These are phyloP conservation scores for Tauraco hartlaubi DNA, from an alignment of 2,797 vertebrate genomes.

Conservation along the genomic window DNA sequence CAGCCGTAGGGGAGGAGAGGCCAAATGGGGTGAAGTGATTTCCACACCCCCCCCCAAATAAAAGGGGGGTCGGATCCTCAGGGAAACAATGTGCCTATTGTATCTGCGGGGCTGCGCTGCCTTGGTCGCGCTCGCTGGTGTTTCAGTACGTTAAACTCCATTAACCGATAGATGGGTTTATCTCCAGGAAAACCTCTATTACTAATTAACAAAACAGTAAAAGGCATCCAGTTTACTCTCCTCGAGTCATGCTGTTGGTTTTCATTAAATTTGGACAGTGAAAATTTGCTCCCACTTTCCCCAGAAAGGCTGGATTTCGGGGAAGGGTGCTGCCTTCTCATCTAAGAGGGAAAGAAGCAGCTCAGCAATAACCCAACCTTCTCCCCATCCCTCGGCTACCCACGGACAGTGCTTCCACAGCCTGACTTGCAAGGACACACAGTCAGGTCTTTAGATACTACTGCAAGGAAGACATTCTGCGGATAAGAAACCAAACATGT, in stretches of 20 bases:
- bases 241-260: background rate
- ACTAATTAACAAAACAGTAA: conserved; percentile 40
- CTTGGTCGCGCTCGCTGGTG: background rate
- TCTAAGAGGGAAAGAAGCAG: background rate
- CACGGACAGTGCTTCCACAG: fast-evolving
- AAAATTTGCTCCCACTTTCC: background rate
- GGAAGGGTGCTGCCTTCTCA: background rate
- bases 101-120: background rate
- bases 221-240: background rate
- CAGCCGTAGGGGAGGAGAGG: background rate
- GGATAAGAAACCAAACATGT: background rate
- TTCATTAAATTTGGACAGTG: background rate
- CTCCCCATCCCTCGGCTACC: background rate
- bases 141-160: background rate
- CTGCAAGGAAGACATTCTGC: background rate
- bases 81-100: conserved; percentile 58
- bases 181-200: conserved; percentile 27
- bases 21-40: background rate
- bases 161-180: conserved; percentile 10
- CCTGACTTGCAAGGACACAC: background rate
- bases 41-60: too few species aligned
- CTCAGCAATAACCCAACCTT: background rate
- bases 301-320: background rate
- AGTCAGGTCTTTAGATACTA: background rate
- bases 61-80: background rate